Conservation (phyloP, 64 coral and sea anemone species). For the Anthopleura sola region DNA sequence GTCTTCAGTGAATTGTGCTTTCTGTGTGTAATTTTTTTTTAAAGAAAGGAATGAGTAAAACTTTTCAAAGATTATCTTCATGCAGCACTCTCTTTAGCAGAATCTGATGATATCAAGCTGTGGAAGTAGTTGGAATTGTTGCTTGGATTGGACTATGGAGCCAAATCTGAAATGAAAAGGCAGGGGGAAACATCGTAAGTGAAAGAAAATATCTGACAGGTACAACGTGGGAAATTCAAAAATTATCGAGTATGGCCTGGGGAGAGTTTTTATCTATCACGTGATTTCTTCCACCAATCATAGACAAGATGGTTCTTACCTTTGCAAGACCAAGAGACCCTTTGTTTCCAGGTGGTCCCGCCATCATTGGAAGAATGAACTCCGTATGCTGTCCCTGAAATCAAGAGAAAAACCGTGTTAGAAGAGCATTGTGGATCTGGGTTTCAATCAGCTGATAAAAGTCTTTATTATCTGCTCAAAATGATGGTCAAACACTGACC, state of each 20-base stretch:
- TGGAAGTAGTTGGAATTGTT: neutral
- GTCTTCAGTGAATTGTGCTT: too few relatives aligned
- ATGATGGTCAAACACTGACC: too few relatives aligned
- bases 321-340: slow-evolving; percentile 9
- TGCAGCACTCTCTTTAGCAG: neutral
- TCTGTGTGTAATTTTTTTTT: too few relatives aligned
- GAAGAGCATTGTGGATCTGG: neutral
- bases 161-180: neutral
- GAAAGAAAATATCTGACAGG: too few relatives aligned
- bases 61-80: neutral
- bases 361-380: neutral
- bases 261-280: neutral
- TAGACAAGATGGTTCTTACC: neutral
- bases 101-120: neutral
- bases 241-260: too few relatives aligned
- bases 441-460: too few relatives aligned
- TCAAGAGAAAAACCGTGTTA: neutral
- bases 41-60: too few relatives aligned
- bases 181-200: too few relatives aligned
- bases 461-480: too few relatives aligned
- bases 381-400: neutral
- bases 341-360: neutral
- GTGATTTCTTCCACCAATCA: neutral
- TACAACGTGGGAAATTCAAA: too few relatives aligned
- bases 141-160: neutral